phyloP scores from a whole-genome alignment of 2,113 vertebrate genomes.

The Rhizomys pruinosus region DNA sequence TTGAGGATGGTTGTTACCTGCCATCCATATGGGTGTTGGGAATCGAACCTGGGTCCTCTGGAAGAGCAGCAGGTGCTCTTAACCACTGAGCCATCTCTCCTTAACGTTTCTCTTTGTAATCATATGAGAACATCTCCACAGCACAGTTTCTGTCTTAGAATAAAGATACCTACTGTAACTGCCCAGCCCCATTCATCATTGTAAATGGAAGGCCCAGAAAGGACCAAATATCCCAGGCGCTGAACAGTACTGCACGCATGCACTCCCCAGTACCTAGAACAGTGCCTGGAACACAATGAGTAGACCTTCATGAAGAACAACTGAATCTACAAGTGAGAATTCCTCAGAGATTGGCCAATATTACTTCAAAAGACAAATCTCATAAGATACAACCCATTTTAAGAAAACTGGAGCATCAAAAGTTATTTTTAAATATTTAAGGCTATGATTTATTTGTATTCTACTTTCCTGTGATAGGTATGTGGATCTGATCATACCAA shows the following conservation, averaged over 20 bases:
- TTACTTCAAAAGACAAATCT: neutral
- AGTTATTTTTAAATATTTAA: conserved; percentile 32
- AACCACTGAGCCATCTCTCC: no score
- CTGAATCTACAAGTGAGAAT: neutral
- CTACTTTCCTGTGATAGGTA: neutral
- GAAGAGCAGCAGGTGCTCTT: no score
- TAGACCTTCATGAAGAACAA: neutral
- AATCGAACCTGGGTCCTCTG: no score
- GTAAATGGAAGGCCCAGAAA: neutral
- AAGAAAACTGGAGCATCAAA: neutral
- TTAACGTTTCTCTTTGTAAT: neutral
- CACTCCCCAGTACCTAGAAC: neutral
- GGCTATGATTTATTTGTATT: neutral
- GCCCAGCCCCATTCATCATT: no score
- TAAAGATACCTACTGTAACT: no score
- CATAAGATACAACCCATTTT: neutral
- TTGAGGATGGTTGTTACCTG: no score
- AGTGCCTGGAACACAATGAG: neutral
- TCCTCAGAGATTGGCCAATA: neutral
- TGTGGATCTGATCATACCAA: neutral
- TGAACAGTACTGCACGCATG: neutral
- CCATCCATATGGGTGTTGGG: no score
- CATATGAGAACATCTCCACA: neutral
- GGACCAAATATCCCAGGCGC: neutral
- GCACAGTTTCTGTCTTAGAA: conserved; percentile 26